Conservation (phyloP, 2,113 vertebrate species). For the Ramphastos sulfuratus region DNA sequence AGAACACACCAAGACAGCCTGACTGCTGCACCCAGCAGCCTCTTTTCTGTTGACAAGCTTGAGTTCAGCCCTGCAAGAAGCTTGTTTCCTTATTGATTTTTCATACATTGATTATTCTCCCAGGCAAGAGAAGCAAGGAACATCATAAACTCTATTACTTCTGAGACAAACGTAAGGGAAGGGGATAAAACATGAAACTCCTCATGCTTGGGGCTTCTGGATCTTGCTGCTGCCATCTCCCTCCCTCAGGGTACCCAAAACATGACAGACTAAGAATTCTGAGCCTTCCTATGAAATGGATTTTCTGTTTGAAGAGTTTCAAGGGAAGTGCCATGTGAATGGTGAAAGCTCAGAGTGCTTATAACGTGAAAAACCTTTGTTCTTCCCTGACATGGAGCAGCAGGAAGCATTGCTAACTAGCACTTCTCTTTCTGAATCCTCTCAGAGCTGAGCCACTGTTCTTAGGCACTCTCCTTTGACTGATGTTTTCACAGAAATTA, state of each 20-base stretch:
- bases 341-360: not conserved
- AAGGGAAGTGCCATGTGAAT: not conserved
- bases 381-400: not conserved
- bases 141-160: not conserved
- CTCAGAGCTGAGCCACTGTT: not conserved
- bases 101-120: not conserved
- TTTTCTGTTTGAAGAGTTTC: not conserved
- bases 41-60: not conserved
- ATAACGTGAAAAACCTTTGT: accelerated
- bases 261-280: accelerated
- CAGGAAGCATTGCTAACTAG: not conserved
- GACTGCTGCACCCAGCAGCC: not conserved
- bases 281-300: not conserved
- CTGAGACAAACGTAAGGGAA: not conserved
- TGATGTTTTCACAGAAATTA: not conserved
- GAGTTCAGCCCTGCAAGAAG: not conserved
- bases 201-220: not conserved
- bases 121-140: not conserved
- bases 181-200: not conserved
- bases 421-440: not conserved
- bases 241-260: not conserved
- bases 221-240: not conserved
- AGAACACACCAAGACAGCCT: not conserved
- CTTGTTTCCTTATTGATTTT: not conserved
- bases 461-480: not conserved